phyloP scores from a whole-genome alignment of 1,140 invertebrate genomes.

The Berghia stephanieae region DNA sequence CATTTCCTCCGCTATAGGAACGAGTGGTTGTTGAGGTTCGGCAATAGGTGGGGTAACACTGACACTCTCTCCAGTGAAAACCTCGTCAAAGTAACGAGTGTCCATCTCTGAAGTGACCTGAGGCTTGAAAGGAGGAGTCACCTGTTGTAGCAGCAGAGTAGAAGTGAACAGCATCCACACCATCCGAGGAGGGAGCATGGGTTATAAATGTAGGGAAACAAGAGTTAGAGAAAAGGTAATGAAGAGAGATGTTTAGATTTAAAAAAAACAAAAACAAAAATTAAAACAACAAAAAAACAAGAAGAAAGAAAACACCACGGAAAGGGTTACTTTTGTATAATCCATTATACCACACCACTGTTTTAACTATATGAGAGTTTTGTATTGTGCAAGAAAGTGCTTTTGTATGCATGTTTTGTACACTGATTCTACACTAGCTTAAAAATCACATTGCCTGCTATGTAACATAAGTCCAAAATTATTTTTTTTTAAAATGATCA shows the following conservation, averaged over 20 bases:
- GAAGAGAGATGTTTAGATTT: neutral
- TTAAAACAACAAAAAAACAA: neutral
- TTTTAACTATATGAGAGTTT: too few species aligned
- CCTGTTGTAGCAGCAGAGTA: conserved; percentile 51
- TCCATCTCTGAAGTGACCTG: conserved; percentile 96
- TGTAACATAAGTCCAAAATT: too few species aligned
- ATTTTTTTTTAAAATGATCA: too few species aligned
- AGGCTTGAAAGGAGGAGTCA: conserved; percentile 86
- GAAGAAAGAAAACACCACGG: neutral
- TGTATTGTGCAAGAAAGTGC: too few species aligned
- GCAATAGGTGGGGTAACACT: conserved; percentile 87
- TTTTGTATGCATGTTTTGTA: too few species aligned
- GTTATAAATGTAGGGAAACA: neutral
- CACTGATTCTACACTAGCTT: too few species aligned
- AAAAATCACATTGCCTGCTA: too few species aligned
- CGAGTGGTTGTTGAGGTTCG: conserved; percentile 32
- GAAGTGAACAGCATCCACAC: neutral
- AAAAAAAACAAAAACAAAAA: neutral
- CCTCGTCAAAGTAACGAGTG: conserved; percentile 96
- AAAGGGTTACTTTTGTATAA: too few species aligned
- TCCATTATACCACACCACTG: too few species aligned
- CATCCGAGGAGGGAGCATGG: neutral
- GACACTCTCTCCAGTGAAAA: conserved; percentile 97
- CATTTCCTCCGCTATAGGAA: conserved; percentile 53
- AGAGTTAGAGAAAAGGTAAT: neutral